These are phyloP conservation scores for Taxidea taxus DNA, from an alignment of 2,113 vertebrate species.

Conservation along the genomic window DNA sequence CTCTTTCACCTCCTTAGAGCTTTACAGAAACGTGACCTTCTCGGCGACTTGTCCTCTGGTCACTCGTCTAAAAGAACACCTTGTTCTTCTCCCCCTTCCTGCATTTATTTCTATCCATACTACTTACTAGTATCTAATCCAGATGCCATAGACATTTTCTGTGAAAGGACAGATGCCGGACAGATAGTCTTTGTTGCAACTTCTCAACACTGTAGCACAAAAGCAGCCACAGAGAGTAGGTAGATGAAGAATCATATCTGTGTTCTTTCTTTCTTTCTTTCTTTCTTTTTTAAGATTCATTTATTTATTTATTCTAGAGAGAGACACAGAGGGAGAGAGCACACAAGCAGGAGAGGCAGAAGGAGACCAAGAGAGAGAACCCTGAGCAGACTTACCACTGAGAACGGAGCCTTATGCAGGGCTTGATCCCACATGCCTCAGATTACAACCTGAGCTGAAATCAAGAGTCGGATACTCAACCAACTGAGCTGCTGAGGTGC, in stretches of 20 bases:
- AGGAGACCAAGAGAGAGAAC: not conserved
- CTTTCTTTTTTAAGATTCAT: not conserved
- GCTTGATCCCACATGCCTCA: not conserved
- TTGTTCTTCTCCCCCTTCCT: not conserved
- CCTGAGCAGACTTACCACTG: not conserved
- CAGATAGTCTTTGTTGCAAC: not conserved
- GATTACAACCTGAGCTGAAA: not conserved
- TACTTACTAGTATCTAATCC: not conserved
- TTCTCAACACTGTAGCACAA: not conserved
- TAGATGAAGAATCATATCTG: not conserved
- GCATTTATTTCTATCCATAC: not conserved
- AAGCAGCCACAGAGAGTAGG: not conserved
- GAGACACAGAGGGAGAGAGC: not conserved
- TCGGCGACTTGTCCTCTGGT: not conserved
- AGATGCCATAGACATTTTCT: not conserved
- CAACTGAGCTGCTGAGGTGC: not conserved
- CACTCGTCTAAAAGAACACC: not conserved
- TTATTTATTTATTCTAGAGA: not conserved
- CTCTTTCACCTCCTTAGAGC: not conserved
- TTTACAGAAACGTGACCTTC: not conserved
- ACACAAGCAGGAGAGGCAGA: not conserved
- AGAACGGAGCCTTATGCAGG: not conserved
- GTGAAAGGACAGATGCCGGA: not conserved
- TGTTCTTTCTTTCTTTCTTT: no score
- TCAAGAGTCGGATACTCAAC: not conserved